Conservation (phyloP, 2,797 vertebrate species). For the Rousettus madagascariensis region DNA sequence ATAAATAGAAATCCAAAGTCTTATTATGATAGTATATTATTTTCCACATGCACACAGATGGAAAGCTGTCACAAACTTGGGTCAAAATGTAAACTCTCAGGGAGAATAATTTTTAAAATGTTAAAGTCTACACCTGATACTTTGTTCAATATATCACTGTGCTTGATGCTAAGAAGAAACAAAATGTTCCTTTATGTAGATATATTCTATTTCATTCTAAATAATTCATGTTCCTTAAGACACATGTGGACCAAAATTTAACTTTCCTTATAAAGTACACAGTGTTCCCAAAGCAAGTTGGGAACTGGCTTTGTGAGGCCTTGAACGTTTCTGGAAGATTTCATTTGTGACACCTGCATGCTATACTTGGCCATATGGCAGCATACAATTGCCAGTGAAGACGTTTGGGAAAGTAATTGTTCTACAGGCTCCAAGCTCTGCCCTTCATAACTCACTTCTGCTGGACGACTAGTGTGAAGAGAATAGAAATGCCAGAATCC, state of each 20-base stretch:
- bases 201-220: constrained; percentile 1
- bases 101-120: not conserved
- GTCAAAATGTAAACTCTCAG: not conserved
- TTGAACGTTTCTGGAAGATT: constrained; percentile 38
- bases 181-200: constrained; percentile 5
- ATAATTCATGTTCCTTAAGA: constrained; percentile 43
- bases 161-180: constrained; percentile 39
- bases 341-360: constrained; percentile 46
- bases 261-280: constrained; percentile 1
- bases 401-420: not conserved
- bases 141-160: not conserved
- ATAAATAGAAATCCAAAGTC: constrained; percentile 23
- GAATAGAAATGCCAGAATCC: not conserved
- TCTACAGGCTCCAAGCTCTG: not conserved
- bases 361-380: constrained; percentile 15
- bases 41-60: not conserved
- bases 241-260: constrained; percentile 20
- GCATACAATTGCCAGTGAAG: not conserved
- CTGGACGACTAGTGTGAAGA: not conserved
- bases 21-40: not conserved
- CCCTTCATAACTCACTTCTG: not conserved
- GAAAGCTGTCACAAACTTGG: constrained; percentile 27
- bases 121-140: not conserved
- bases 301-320: constrained; percentile 27
- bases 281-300: constrained; percentile 14